Percentiles rank a stretch among this genome's conserved stretches.
phyloP scores from a whole-genome alignment of 2,113 vertebrate genomes.

The Bos indicus region DNA sequence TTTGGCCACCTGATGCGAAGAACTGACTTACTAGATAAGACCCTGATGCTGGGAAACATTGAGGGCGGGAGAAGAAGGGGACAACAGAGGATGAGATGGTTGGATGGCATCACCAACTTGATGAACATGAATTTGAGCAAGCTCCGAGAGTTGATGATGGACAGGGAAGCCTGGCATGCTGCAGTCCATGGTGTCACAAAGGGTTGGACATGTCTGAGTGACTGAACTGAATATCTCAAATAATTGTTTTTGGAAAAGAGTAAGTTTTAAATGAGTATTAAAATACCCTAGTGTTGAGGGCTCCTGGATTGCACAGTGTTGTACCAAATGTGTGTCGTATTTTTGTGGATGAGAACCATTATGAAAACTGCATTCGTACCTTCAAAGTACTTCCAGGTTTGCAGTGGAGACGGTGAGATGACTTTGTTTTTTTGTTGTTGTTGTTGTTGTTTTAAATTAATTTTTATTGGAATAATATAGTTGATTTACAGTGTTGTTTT shows the following conservation, averaged over 20 bases:
- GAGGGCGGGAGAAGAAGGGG: not conserved
- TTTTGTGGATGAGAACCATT: not conserved
- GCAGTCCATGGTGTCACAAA: fast-evolving
- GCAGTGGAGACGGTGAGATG: not conserved
- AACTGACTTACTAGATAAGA: not conserved
- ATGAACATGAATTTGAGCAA: not conserved
- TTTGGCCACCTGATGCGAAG: not conserved
- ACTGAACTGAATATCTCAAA: not conserved
- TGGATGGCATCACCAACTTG: not conserved
- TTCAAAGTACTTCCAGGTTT: not conserved
- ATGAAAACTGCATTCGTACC: not conserved
- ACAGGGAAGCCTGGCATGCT: not conserved
- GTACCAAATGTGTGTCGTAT: not conserved
- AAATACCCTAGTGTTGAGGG: not conserved
- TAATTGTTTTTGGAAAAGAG: not conserved
- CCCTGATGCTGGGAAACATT: not conserved
- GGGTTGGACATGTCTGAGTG: fast-evolving
- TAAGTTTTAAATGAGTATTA: not conserved
- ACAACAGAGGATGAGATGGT: not conserved
- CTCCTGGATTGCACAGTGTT: too few relatives aligned
- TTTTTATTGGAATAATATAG: not conserved
- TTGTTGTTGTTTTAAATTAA: not conserved
- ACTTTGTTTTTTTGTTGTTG: not conserved
- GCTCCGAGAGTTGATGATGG: not conserved
- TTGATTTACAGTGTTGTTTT: not conserved